These are phyloP conservation scores for Tragelaphus strepsiceros DNA, from an alignment of 2,113 vertebrate species.

Conservation along the genomic window DNA sequence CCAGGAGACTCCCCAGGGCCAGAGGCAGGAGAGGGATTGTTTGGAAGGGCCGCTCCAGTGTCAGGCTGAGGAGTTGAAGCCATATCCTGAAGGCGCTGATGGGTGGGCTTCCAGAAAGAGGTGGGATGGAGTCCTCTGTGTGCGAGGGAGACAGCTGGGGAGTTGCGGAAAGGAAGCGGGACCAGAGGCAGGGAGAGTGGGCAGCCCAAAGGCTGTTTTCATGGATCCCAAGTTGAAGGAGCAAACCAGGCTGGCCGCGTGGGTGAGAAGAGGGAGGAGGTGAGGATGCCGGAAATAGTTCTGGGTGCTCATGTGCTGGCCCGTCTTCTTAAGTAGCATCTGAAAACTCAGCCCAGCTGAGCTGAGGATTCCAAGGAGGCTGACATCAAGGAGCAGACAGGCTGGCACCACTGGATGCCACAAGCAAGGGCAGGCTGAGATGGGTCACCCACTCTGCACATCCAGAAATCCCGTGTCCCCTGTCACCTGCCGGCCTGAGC, in stretches of 20 bases:
- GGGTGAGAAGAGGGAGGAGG: neutral
- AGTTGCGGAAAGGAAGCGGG: neutral
- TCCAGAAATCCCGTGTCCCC: neutral
- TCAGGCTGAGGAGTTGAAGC: neutral
- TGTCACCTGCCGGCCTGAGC: no score
- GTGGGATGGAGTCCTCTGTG: no score
- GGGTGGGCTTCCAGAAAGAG: neutral
- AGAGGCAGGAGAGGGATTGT: neutral
- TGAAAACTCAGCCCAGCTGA: neutral
- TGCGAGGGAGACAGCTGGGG: neutral
- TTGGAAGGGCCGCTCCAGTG: no score
- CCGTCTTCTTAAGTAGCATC: neutral
- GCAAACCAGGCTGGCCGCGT: neutral
- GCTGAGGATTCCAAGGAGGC: no score
- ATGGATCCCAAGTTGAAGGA: accelerated
- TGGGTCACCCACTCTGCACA: no score
- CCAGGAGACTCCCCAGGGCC: accelerated
- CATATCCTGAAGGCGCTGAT: neutral
- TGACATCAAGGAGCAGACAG: accelerated
- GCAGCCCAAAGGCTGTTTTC: neutral
- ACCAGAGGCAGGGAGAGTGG: neutral
- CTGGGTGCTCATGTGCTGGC: accelerated
- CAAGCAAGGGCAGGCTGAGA: accelerated
- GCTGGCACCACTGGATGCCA: neutral
- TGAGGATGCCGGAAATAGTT: neutral